phyloP scores from a whole-genome alignment of 2,888 invertebrate genomes.

The Heteromurus nitidus region DNA sequence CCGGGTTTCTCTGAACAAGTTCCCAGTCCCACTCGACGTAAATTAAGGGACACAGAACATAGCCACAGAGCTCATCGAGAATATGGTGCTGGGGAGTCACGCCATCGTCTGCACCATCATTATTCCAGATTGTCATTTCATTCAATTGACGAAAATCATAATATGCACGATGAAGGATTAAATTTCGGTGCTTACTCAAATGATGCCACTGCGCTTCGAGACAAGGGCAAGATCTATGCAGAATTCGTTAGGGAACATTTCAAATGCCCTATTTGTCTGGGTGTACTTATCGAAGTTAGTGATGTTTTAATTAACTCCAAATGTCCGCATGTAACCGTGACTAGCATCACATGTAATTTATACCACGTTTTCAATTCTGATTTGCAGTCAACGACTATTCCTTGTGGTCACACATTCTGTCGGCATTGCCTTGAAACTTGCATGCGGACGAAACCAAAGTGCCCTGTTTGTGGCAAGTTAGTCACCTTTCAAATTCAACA shows the following conservation, averaged over 20 bases:
- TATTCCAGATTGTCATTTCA: neutral
- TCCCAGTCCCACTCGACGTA: neutral
- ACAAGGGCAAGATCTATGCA: neutral
- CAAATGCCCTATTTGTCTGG: slow-evolving; percentile 29
- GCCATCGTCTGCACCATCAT: no score
- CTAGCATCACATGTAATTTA: neutral
- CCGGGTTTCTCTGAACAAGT: neutral
- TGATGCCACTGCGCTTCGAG: neutral
- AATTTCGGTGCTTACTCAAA: neutral
- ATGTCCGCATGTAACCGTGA: neutral
- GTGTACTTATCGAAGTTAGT: slow-evolving; percentile 9
- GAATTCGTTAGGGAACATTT: slow-evolving; percentile 31
- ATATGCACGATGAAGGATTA: neutral
- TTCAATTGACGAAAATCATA: neutral
- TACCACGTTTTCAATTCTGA: neutral
- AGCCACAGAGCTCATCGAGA: no score
- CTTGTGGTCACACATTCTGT: slow-evolving; percentile 27
- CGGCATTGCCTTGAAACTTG: neutral
- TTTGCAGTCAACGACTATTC: neutral
- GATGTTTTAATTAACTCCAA: neutral
- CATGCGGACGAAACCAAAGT: neutral
- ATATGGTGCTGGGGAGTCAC: no score
- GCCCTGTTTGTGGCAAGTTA: slow-evolving; percentile 3
- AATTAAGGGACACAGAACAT: no score
- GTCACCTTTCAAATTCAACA: neutral